phyloP scores from a whole-genome alignment of 2,888 invertebrate genomes.

The Bombylius major region DNA sequence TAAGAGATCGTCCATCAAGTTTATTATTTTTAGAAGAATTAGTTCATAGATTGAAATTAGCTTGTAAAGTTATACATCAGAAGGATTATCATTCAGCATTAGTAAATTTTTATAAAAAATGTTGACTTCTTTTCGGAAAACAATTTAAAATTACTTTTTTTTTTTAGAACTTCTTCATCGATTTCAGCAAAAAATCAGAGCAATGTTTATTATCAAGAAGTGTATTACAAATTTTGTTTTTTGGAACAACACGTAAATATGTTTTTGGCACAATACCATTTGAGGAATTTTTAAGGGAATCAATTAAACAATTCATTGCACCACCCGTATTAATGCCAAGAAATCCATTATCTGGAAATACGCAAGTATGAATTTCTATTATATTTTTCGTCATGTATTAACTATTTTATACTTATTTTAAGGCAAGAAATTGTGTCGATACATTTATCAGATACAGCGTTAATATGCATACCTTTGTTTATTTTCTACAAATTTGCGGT shows the following conservation, averaged over 20 bases:
- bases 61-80: conserved; percentile 68
- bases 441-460: conserved; percentile 72
- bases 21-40: conserved; percentile 71
- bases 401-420: conserved; percentile 4
- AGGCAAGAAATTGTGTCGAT: conserved; percentile 79
- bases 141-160: conserved; percentile 4
- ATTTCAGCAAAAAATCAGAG: conserved; percentile 72
- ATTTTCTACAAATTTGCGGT: conserved; percentile 77
- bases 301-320: conserved; percentile 75
- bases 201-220: conserved; percentile 90
- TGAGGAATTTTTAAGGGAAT: conserved; percentile 72
- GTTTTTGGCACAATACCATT: conserved; percentile 40
- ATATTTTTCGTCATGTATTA: background rate
- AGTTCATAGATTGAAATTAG: conserved; percentile 64
- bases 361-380: conserved; percentile 15
- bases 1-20: conserved; percentile 53
- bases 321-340: conserved; percentile 77
- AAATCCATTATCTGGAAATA: conserved; percentile 41
- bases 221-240: conserved; percentile 70
- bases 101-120: conserved; percentile 40
- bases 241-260: conserved; percentile 31
- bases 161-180: conserved; percentile 78
- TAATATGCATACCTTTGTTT: conserved; percentile 66
- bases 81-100: conserved; percentile 69
- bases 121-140: background rate